These are phyloP conservation scores for Coracias cyanogaster DNA, from an alignment of 2,797 vertebrate species.

Conservation along the genomic window DNA sequence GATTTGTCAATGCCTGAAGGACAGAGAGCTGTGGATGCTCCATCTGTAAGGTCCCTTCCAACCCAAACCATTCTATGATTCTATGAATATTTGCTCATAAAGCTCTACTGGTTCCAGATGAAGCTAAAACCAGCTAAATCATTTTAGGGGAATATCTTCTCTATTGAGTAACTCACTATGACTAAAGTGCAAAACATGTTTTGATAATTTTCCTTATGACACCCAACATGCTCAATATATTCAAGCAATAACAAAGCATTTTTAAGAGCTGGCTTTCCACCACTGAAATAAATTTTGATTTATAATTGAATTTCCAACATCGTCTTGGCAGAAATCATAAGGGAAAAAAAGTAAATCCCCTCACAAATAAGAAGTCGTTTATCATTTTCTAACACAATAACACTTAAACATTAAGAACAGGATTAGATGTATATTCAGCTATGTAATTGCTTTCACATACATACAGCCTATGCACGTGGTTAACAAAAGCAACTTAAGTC, in stretches of 20 bases:
- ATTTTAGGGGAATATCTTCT: neutral
- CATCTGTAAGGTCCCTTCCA: neutral
- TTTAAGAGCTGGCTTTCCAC: neutral
- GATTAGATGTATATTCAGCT: conserved; percentile 33
- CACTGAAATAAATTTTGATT: neutral
- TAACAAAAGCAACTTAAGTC: conserved; percentile 20
- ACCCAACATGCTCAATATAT: neutral
- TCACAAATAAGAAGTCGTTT: conserved; percentile 5
- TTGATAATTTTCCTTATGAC: neutral
- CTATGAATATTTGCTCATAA: neutral
- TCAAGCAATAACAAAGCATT: neutral
- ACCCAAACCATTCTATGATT: neutral
- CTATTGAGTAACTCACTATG: neutral
- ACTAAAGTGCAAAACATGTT: neutral
- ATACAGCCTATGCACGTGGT: rapidly evolving
- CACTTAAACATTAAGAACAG: neutral
- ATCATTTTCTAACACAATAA: conserved; percentile 20
- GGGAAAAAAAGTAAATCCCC: conserved; percentile 26
- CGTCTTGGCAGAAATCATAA: neutral
- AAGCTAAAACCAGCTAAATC: neutral
- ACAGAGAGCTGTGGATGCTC: no score
- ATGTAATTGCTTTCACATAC: neutral
- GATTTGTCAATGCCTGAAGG: neutral
- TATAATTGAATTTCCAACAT: neutral
- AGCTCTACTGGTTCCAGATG: neutral